Evolutionary conservation across 1,140 invertebrate species (phyloP), one percentile per base, ranked within the genome.

Genomic region (Lithobius niger): DNA sequence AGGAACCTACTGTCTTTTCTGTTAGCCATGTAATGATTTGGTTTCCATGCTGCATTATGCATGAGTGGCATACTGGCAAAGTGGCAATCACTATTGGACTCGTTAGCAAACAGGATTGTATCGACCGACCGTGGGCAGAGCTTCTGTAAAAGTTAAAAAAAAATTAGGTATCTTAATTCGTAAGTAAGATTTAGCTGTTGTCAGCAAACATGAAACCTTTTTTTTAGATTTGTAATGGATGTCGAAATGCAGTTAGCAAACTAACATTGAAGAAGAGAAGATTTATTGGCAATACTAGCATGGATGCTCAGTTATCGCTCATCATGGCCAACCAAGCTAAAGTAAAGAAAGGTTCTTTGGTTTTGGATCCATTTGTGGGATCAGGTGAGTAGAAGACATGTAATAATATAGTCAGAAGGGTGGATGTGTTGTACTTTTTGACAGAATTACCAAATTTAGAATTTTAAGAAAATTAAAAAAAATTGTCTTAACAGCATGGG

Each of bases 241-340:
- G 90, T 67, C 75, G 91, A 56, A 77, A 86, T 59, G 70, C 84
- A 22, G 86, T 94, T 28, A 74, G 79, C 58, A 76, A 82, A 55
- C 79, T 90, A 47, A 90, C 88, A 0, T 66, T 96, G 24, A 94
- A 94, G 72, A 84, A 79, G 26, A 76, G 93, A 21, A 88, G 88
- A 73, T 97, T 95, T 68, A 96, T 97, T 66, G 92, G 91, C 3
- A 97, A 96, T 66, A 98, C 94, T 0, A 91, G 86, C 63, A 97
- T 98, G 94, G 93, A 97, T 71, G 82, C 93, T 0, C 84, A 89
- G 60, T 73, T 97, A 1, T 85, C 91, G 2, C 69, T 97, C 19
- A 71, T 97, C 24, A 96, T 97, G 91, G 84, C 88, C 0, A 98
- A 97, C 74, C 83, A 96, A 69, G 91, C 84, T 1, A 72, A 82